Percentiles rank a stretch among this genome's conserved stretches.
Evolutionary conservation across 2,888 invertebrate genomes (phyloP).

Genomic region (Caenorhabditis sulstoni): DNA sequence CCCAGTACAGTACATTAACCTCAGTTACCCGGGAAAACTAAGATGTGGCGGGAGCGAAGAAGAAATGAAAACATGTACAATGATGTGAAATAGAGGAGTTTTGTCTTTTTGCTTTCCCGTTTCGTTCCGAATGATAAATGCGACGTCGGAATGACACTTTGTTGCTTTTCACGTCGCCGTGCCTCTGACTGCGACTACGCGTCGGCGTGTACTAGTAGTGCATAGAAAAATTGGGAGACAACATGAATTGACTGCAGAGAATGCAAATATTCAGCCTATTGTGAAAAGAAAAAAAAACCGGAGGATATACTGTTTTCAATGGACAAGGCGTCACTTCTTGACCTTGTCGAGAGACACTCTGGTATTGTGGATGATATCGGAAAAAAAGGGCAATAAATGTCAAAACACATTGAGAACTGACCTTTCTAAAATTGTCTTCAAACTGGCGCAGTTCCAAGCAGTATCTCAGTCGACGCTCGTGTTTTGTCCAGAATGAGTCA

Average conservation of each 20-base stretch:
- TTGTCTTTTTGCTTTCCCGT: constrained; percentile 16
- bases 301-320: constrained; percentile 37
- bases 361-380: not conserved
- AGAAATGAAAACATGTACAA: constrained; percentile 11
- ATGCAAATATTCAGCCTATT: constrained; percentile 19
- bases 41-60: constrained; percentile 9
- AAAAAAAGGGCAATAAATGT: too few relatives aligned
- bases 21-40: not conserved
- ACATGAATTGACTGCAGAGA: constrained; percentile 17
- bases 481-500: constrained; percentile 94
- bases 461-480: constrained; percentile 91
- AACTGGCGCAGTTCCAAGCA: constrained; percentile 93
- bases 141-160: constrained; percentile 40
- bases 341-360: constrained; percentile 40
- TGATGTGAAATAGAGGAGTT: not conserved
- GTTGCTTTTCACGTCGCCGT: constrained; percentile 42
- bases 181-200: constrained; percentile 27
- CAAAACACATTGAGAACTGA: constrained; percentile 41
- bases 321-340: constrained; percentile 25
- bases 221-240: not conserved
- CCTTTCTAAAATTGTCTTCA: constrained; percentile 93
- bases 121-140: constrained; percentile 45
- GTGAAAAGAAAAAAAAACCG: not conserved
- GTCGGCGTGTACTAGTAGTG: constrained; percentile 2
- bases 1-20: constrained; percentile 21